A percentile compares a stretch with the other conserved stretches of the same genome.
Evolutionary conservation across 2,888 invertebrate genomes (phyloP).

Genomic region (Phania funesta): DNA sequence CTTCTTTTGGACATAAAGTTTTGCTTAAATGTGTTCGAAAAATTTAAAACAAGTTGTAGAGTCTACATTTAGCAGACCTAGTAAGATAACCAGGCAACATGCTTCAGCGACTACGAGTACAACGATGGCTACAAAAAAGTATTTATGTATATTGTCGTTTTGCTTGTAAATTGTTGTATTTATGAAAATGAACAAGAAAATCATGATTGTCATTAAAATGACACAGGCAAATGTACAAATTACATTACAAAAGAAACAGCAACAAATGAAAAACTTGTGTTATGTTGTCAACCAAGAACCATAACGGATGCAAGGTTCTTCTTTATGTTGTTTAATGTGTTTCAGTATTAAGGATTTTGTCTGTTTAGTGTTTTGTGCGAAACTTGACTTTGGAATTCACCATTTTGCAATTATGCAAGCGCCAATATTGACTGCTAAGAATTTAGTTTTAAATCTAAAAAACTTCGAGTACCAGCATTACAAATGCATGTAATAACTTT

Average conservation of each 20-base stretch:
- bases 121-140: constrained; percentile 18
- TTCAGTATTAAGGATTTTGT: constrained; percentile 2
- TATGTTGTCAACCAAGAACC: constrained; percentile 16
- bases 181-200: constrained; percentile 74
- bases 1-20: constrained; percentile 45
- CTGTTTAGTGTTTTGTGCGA: neutral
- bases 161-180: constrained; percentile 72
- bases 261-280: neutral
- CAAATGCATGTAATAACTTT: too few species aligned
- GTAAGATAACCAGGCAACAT: constrained; percentile 20
- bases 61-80: constrained; percentile 5
- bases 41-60: constrained; percentile 4
- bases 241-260: constrained; percentile 55
- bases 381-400: neutral
- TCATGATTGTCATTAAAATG: constrained; percentile 67
- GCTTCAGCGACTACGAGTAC: constrained; percentile 14
- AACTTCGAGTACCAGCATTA: too few species aligned
- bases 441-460: neutral
- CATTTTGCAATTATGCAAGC: constrained; percentile 4
- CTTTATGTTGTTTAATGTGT: neutral
- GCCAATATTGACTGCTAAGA: neutral
- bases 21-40: constrained; percentile 36
- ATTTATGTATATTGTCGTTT: constrained; percentile 62
- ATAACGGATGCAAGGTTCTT: constrained; percentile 5
- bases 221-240: constrained; percentile 68